Evolutionary conservation across 2,797 vertebrate species (phyloP), one percentile per base, ranked within the genome.

Genomic region (Hippopotamyrus pictus): DNA sequence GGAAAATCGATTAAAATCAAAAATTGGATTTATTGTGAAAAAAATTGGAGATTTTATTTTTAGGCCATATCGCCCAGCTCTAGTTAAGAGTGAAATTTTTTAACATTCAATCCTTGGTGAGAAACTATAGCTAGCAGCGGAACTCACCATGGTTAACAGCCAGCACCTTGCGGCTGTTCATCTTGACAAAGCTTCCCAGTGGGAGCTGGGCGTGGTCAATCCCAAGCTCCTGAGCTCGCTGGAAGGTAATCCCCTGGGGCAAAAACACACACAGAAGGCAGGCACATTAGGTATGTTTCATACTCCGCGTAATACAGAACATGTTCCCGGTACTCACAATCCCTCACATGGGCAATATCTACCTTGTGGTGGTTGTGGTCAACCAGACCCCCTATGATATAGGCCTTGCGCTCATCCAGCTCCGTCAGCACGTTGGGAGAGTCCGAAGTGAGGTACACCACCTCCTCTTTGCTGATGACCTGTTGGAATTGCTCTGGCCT

Each of bases 361-460:
- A 99, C 98, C 97, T 99, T 99, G 90, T 98, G 97, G 91, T 99
- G 99, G 93, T 99, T 99, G 94, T 99, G 99, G 94, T 99, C 99
- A 89, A 99, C 99, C 59, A 99, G 93, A n/a, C 98, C 99, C 92
- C 99, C 99, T 0, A 99, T 99, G 83, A 99, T 95, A 3, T 99
- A 99, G 19, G 97, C 98, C 93, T 98, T 99, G 65, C 94, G 95
- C 69, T 96, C 97, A 92, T 99, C 98, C 87, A 99, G 94, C 90
- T 98, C 97, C 33, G 93, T 94, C 88, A 99, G 95, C 17, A 98
- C 17, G 0, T 98, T 97, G 11, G 98, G 97, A 2, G 99, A 99
- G 93, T 99, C 99, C 0, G 99, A 99, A 0, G 98, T 99, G 86
- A 99, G 97, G 92, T 99, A 99, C 0, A 99, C 95, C 50, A 99